phyloP scores from a whole-genome alignment of 2,113 vertebrate species.

The Apeltes quadracus region DNA sequence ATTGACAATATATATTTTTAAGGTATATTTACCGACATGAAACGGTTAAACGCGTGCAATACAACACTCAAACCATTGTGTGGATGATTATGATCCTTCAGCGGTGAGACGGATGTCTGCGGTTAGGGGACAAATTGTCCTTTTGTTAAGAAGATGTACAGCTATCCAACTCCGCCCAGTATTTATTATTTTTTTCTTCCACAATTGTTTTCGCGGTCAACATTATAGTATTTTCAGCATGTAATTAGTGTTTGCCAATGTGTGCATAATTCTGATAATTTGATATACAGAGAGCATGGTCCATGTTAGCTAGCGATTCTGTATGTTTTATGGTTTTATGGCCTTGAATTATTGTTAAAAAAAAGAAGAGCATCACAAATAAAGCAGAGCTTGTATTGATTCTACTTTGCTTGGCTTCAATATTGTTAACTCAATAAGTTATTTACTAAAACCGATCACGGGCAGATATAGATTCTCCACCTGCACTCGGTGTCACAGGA shows the following conservation, averaged over 20 bases:
- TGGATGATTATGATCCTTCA: constrained; percentile 12
- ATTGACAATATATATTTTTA: too few relatives aligned
- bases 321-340: constrained; percentile 64
- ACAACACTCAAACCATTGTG: neutral
- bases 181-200: constrained; percentile 16
- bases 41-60: constrained; percentile 5
- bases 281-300: constrained; percentile 63
- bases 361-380: constrained; percentile 57
- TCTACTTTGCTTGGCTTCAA: constrained; percentile 36
- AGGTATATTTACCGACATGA: too few relatives aligned
- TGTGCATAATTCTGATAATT: constrained; percentile 46
- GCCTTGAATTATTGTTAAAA: constrained; percentile 46
- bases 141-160: constrained; percentile 12
- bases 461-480: constrained; percentile 17
- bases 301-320: constrained; percentile 51
- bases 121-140: neutral
- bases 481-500: neutral
- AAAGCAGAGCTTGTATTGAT: constrained; percentile 67
- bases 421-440: constrained; percentile 42
- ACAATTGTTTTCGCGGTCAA: constrained; percentile 42
- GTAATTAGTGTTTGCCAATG: constrained; percentile 48
- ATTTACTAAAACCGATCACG: constrained; percentile 38
- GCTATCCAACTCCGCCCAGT: constrained; percentile 12
- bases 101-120: constrained; percentile 10
- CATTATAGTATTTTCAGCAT: constrained; percentile 52